Evolutionary conservation across 2,888 invertebrate genomes (phyloP), one percentile per base, ranked within the genome.

Genomic region (Lochmaea crataegi): DNA sequence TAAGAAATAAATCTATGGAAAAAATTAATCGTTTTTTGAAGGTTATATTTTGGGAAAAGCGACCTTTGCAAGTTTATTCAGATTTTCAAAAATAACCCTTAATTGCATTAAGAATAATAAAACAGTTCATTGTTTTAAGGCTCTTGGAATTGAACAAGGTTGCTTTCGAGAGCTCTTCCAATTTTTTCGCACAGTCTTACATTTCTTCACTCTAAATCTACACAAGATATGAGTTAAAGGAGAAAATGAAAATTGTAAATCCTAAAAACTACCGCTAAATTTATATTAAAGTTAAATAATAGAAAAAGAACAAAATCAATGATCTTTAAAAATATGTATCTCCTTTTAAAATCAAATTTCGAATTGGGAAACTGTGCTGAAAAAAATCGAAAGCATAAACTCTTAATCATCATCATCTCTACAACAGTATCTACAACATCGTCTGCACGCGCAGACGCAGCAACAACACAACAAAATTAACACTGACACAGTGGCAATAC

Each of bases 361-460:
- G 41, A 63, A 68, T 61, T 26, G 32, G 26, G 56, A 63, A 53
- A 56, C 45, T 69, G 69, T 38, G 38, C 58, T 69, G 12, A 48
- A 26, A 60, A 26, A 53, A 42, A 22, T 12, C 18, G 11, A n/a
- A 12, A 48, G 53, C 26, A 22, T 14, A 26, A 18, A 51, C 38
- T 53, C 38, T 63, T 63, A 74, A 64, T 74, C 67, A 67, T 70
- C 61, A 16, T 84, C 82, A 76, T 84, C 83, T 72, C 80, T 77
- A 79, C 83, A 85, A 81, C 85, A 86, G 78, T 83, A 82, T 80
- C 83, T 83, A 80, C 84, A 86, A 79, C 85, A 86, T 77, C 84
- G 82, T 72, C 85, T 82, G 80, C 84, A 86, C 74, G 85, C 80
- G 79, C 84, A 86, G 71, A 85, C 80, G 82, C 86, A 86, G 77